Percentiles rank a stretch among this genome's conserved stretches.
phyloP scores from a whole-genome alignment of 2,113 vertebrate genomes.

The Pseudonaja textilis region DNA sequence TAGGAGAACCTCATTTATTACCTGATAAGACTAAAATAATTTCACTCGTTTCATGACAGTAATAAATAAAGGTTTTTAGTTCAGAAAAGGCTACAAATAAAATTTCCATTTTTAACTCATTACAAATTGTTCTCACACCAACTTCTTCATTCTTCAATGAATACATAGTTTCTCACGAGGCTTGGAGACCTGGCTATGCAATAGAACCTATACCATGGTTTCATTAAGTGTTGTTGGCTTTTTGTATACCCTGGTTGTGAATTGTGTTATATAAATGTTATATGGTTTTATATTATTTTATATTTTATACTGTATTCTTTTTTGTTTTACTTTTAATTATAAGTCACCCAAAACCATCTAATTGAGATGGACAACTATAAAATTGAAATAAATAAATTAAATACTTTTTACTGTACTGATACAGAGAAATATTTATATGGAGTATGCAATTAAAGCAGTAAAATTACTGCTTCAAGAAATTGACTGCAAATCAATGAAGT shows the following conservation, averaged over 20 bases:
- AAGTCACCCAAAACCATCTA: not conserved
- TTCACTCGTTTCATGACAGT: not conserved
- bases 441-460: not conserved
- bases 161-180: not conserved
- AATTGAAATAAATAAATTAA: not conserved
- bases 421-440: not conserved
- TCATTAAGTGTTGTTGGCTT: not conserved
- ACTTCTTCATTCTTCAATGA: not conserved
- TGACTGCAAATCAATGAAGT: not conserved
- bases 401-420: not conserved
- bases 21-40: not conserved
- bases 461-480: not conserved
- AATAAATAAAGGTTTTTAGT: not conserved
- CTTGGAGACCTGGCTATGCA: not conserved
- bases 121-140: not conserved
- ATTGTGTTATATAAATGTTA: not conserved
- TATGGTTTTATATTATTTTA: not conserved
- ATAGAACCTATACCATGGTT: not conserved
- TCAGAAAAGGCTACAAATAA: not conserved
- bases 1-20: not conserved
- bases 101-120: not conserved
- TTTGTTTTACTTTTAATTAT: not conserved
- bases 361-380: not conserved
- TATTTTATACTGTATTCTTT: not conserved
- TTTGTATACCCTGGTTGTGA: not conserved